Conservation (phyloP, 2,888 invertebrate genomes). For the Cecidostiba fungosa region DNA sequence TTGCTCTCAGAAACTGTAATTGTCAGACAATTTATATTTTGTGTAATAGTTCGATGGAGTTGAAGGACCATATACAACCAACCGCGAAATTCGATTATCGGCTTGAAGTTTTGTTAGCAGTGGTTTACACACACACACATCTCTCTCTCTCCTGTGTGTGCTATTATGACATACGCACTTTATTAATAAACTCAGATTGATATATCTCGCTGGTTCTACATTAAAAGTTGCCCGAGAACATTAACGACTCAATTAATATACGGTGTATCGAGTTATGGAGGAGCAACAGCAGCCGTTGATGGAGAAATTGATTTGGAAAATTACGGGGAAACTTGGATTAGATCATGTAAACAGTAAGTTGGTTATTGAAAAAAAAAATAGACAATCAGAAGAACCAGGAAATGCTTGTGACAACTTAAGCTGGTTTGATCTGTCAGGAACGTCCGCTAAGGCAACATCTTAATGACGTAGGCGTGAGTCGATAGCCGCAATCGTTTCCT, state of each 20-base stretch:
- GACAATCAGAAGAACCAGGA: neutral
- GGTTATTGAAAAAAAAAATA: conserved; percentile 11
- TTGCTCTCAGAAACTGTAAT: neutral
- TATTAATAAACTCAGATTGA: conserved; percentile 35
- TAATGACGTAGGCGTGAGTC: conserved; percentile 33
- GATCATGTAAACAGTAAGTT: neutral
- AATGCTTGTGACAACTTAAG: neutral
- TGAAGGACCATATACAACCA: neutral
- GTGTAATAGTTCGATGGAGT: neutral
- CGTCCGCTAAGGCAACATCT: conserved; percentile 23
- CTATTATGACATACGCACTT: neutral
- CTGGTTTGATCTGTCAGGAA: conserved; percentile 28
- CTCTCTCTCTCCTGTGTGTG: neutral
- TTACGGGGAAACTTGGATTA: neutral
- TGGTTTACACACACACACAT: conserved; percentile 10
- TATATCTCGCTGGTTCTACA: neutral
- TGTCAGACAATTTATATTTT: conserved; percentile 20
- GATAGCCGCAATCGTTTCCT: conserved; percentile 35
- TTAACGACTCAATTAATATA: neutral
- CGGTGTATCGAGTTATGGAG: neutral
- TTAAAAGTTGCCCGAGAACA: neutral
- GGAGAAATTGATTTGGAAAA: neutral
- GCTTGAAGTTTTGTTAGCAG: conserved; percentile 13
- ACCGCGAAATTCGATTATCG: conserved; percentile 38
- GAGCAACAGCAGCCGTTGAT: neutral